Evolutionary conservation across 2,888 invertebrate species (phyloP).

Genomic region (Lycaena phlaeas): DNA sequence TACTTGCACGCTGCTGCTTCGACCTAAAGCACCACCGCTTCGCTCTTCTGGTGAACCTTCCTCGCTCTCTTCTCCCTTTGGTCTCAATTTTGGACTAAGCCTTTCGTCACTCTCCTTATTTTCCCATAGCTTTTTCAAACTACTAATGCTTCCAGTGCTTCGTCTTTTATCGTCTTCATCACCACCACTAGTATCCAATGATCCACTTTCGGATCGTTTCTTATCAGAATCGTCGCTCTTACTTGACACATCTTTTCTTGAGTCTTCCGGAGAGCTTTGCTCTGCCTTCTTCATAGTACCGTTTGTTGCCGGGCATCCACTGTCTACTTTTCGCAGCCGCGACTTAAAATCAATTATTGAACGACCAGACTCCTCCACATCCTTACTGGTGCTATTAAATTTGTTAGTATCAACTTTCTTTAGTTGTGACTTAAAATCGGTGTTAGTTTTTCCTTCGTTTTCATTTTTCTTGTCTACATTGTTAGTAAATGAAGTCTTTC

Average conservation of each 20-base stretch:
- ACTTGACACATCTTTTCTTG: slow-evolving; percentile 34
- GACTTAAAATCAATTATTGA: slow-evolving; percentile 89
- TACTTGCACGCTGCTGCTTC: slow-evolving; percentile 28
- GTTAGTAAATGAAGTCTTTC: slow-evolving; percentile 46
- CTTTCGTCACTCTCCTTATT: slow-evolving; percentile 79
- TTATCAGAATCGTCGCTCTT: slow-evolving; percentile 60
- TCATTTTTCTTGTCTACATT: slow-evolving; percentile 33
- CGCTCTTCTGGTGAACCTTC: slow-evolving; percentile 44
- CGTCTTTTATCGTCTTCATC: slow-evolving; percentile 89
- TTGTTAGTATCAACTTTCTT: slow-evolving; percentile 83
- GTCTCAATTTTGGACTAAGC: slow-evolving; percentile 76
- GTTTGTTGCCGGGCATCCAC: slow-evolving; percentile 42
- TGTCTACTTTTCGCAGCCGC: slow-evolving; percentile 85
- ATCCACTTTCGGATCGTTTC: slow-evolving; percentile 46
- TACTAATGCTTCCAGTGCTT: slow-evolving; percentile 93
- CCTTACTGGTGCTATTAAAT: slow-evolving; percentile 64
- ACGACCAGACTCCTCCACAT: slow-evolving; percentile 62
- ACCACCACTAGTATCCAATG: slow-evolving; percentile 46
- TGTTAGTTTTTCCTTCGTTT: slow-evolving; percentile 37
- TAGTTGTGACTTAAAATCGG: slow-evolving; percentile 77
- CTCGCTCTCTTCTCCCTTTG: slow-evolving; percentile 32
- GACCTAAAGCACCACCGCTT: slow-evolving; percentile 18
- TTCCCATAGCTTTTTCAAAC: slow-evolving; percentile 94
- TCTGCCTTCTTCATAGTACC: slow-evolving; percentile 36
- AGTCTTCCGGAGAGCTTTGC: slow-evolving; percentile 47